Evolutionary conservation across 2,113 vertebrate genomes (phyloP).

Genomic region (Xiphophorus hellerii): DNA sequence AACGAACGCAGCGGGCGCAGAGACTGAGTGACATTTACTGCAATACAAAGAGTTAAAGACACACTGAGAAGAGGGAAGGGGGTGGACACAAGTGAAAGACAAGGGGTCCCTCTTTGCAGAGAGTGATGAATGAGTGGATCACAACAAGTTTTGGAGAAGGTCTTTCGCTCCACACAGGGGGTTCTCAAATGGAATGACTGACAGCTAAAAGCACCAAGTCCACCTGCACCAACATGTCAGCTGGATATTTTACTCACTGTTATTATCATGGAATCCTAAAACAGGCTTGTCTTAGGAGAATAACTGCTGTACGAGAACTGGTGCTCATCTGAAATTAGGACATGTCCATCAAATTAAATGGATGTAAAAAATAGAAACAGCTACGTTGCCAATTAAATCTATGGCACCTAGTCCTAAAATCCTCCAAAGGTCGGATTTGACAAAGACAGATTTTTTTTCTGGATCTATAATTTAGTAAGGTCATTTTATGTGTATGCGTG

Average conservation of each 20-base stretch:
- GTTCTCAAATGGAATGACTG: slow-evolving; percentile 70
- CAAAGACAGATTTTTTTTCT: no score
- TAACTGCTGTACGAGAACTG: no score
- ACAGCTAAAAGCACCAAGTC: slow-evolving; percentile 47
- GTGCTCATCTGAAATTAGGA: slow-evolving; percentile 5
- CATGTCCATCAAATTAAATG: neutral
- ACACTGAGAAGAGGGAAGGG: slow-evolving; percentile 19
- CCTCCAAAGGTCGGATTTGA: no score
- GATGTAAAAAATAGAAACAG: neutral
- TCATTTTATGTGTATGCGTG: no score
- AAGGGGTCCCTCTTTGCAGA: slow-evolving; percentile 60
- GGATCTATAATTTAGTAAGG: no score
- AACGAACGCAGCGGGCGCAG: slow-evolving; percentile 40
- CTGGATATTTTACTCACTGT: slow-evolving; percentile 27
- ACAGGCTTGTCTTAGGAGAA: neutral
- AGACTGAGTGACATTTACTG: slow-evolving; percentile 61
- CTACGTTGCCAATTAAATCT: no score
- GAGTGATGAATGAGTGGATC: slow-evolving; percentile 76
- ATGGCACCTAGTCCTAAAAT: no score
- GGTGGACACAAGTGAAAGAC: slow-evolving; percentile 61
- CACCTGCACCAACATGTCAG: slow-evolving; percentile 48
- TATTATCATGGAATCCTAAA: slow-evolving; percentile 28
- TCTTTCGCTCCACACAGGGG: slow-evolving; percentile 61
- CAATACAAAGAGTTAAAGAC: slow-evolving; percentile 68
- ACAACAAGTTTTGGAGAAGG: slow-evolving; percentile 69